Percentiles rank a stretch among this genome's conserved stretches.
These are phyloP conservation scores for Pangasius larnaudii DNA, from an alignment of 2,797 vertebrate genomes.

Conservation along the genomic window DNA sequence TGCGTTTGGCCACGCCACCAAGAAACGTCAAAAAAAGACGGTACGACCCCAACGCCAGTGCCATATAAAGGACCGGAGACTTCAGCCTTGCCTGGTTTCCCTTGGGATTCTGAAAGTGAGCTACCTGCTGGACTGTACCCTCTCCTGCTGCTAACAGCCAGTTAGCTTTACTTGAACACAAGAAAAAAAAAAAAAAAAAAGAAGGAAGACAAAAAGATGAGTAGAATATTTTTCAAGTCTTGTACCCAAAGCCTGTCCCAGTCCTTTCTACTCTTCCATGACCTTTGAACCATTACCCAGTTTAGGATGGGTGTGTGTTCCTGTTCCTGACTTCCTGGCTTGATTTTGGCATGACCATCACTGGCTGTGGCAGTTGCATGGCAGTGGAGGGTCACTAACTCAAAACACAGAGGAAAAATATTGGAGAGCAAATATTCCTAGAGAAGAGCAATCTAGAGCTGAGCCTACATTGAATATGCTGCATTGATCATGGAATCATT, in stretches of 20 bases:
- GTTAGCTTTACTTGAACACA: conserved; percentile 63
- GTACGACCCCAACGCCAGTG: conserved; percentile 83
- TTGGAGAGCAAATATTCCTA: conserved; percentile 15
- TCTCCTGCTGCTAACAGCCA: conserved; percentile 58
- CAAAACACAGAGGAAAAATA: conserved; percentile 13
- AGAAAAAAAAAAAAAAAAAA: conserved; percentile 49
- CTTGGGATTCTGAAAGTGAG: conserved; percentile 59
- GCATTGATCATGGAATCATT: conserved; percentile 30
- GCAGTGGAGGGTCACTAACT: conserved; percentile 66
- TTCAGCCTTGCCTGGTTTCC: conserved; percentile 66
- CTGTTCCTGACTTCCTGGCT: conserved; percentile 39
- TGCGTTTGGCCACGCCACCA: conserved; percentile 62
- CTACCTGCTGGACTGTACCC: conserved; percentile 65
- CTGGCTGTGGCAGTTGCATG: conserved; percentile 83
- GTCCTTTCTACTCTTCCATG: conserved; percentile 17
- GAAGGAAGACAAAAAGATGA: conserved; percentile 38
- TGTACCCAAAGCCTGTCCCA: conserved; percentile 38
- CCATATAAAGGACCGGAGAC: conserved; percentile 76
- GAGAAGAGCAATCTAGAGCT: conserved; percentile 41
- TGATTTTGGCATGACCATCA: conserved; percentile 81
- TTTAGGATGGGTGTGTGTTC: conserved; percentile 42
- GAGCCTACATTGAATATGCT: conserved; percentile 17
- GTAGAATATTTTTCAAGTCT: conserved; percentile 54
- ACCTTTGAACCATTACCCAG: conserved; percentile 28
- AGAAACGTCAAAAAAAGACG: conserved; percentile 93